Base-by-base conservation (phyloP, 2,797 vertebrate genomes). In the Falco naumanni region DNA sequence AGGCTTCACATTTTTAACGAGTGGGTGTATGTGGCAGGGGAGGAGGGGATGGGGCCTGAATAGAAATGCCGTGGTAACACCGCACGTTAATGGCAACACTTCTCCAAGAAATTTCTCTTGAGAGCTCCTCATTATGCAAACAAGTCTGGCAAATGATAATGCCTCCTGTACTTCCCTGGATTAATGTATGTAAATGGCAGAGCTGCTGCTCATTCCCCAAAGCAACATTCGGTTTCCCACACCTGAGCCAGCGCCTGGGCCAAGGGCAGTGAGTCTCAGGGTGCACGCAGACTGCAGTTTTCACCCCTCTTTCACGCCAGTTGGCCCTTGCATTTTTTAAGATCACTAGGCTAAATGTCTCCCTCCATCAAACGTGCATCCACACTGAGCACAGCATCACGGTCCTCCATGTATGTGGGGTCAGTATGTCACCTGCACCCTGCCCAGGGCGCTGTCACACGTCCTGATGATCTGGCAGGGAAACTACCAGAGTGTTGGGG, bases 91-190 rank as follows among this genome's bases (percentile, higher is more conserved):
- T 43, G 87, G 87, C 88, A 90, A 72, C 89, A 37, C 77, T 94
- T 87, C 94, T 93, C 68, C 50, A 84, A 90, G 87, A 92, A 85
- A 91, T 91, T 72, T 93, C 95, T 97, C 95, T 88, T 84, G 92
- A 91, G 95, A 91, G 81, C 87, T 93, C 86, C 94, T 96, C 94
- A 95, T 97, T 96, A 94, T 95, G 95, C 96, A 96, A 93, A 96
- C 90, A 95, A 91, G 91, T 66, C 95, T 97, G 90, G 92, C 78
- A 95, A 92, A 95, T 90, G 85, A 93, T 95, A 95, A 93, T 91
- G 92, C 50, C 91, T 92, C 85, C 82, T 95, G 71, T 94, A 96
- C 90, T 96, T 93, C 50, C 53, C 87, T 72, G 63, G 84, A 94
- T 95, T 96, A 94, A 96, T 93, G 71, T 93, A 92, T 88, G 96